phyloP scores from a whole-genome alignment of 2,797 vertebrate genomes.

The Nannoperca australis region DNA sequence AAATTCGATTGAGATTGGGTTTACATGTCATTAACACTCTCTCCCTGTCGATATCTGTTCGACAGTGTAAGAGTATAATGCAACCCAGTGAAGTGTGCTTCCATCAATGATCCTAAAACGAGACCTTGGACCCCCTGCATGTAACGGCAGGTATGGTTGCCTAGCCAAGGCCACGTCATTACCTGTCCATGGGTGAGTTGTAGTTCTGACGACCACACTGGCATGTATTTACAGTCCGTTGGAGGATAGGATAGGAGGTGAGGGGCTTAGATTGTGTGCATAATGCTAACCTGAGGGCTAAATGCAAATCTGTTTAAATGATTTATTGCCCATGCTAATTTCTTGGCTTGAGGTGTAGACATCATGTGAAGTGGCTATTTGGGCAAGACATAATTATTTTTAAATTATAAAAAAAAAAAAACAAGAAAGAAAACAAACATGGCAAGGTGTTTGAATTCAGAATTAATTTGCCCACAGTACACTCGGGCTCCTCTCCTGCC shows the following conservation, averaged over 20 bases:
- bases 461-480: constrained; percentile 40
- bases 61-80: neutral
- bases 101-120: constrained; percentile 30
- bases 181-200: constrained; percentile 35
- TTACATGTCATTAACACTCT: constrained; percentile 2
- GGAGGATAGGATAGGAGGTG: constrained; percentile 14
- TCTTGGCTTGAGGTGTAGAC: constrained; percentile 8
- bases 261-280: constrained; percentile 12
- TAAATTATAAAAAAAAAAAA: constrained; percentile 15
- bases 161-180: constrained; percentile 38
- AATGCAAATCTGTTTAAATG: constrained; percentile 35
- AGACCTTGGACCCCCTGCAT: constrained; percentile 43
- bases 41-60: constrained; percentile 19
- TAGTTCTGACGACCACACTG: constrained; percentile 20
- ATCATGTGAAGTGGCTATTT: constrained; percentile 1
- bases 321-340: constrained; percentile 44
- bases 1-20: constrained; percentile 10
- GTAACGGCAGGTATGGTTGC: constrained; percentile 28
- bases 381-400: neutral
- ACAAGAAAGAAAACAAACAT: constrained; percentile 15
- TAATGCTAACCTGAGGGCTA: constrained; percentile 11
- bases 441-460: constrained; percentile 27
- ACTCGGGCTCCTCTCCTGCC: constrained; percentile 29
- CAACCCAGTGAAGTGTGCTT: constrained; percentile 25
- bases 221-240: constrained; percentile 19